Evolutionary conservation across 2,113 vertebrate species (phyloP).

Genomic region (Scartelaos histophorus): DNA sequence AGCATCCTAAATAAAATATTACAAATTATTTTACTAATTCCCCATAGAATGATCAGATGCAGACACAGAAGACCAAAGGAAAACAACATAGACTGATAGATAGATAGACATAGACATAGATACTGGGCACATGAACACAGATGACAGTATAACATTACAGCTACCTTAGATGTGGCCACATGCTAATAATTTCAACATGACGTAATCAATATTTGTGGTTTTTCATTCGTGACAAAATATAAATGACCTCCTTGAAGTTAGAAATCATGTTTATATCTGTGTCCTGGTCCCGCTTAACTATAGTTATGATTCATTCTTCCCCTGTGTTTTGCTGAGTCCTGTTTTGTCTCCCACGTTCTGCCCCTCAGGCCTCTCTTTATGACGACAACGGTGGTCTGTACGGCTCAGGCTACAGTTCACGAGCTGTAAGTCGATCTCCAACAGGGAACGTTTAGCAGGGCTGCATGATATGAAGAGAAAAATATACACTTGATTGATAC

Average conservation of each 20-base stretch:
- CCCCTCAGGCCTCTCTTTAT: conserved; percentile 81
- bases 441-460: neutral
- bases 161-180: no score
- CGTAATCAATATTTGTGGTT: neutral
- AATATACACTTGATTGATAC: no score
- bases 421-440: conserved; percentile 81
- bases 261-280: conserved; percentile 24
- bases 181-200: no score
- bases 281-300: conserved; percentile 3
- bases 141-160: no score
- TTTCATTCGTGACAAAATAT: neutral
- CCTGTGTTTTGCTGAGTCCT: conserved; percentile 53
- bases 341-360: conserved; percentile 57
- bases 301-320: conserved; percentile 27
- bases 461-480: neutral
- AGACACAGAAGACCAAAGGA: neutral
- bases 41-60: neutral
- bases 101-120: no score
- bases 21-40: neutral
- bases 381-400: conserved; percentile 78
- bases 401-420: conserved; percentile 78
- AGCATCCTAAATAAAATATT: no score
- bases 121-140: no score
- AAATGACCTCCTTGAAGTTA: conserved; percentile 10
- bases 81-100: no score